Evolutionary conservation across 2,113 vertebrate genomes (phyloP), one percentile per base, ranked within the genome.

Genomic region (Eudorcas thomsonii): DNA sequence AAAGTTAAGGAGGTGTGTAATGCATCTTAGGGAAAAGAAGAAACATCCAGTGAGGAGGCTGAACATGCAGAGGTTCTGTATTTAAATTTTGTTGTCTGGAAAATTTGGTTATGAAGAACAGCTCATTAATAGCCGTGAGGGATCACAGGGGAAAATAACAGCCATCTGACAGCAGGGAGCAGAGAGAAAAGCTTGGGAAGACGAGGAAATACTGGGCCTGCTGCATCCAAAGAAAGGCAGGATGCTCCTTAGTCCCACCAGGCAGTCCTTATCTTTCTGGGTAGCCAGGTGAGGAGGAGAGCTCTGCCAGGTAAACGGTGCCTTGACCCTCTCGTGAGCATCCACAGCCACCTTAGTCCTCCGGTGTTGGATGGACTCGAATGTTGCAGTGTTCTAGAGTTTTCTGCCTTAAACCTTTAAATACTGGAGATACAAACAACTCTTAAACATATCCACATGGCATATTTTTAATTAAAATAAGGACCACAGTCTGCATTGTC

Each of bases 391-490:
- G 57, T 88, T 95, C 57, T 77, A 39, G 90, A 71, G 5, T 64
- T 92, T 95, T 95, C 55, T 88, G 1, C 28, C 8, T 6, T 30
- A 21, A 67, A 67, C n/a, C 67, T 14, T 81, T 60, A 71, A 88
- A 80, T 88, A n/a, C 26, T 82, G 50, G 83, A 71, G 13, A 36
- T 45, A 78, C 19, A 67, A 86, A 71, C 36, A 81, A 71, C 52
- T 94, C 82, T 45, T 52, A 64, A 82, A 52, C 83, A 2, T 43
- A 97, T 30, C 62, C 71, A 67, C 60, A 48, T 74, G 96, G 57
- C 60, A 16, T 74, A 39, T 71, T 90, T 97, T 93, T 96, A 92
- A 98, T 97, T 93, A 93, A 96, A 98, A 96, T 80, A 62, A 33
- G 57, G 95, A 84, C 90, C 87, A 91, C 86, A 45, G 83, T 77